Percentiles rank a stretch among this genome's conserved stretches.
These are phyloP conservation scores for Eclectus roratus DNA, from an alignment of 2,113 vertebrate genomes.

Conservation along the genomic window DNA sequence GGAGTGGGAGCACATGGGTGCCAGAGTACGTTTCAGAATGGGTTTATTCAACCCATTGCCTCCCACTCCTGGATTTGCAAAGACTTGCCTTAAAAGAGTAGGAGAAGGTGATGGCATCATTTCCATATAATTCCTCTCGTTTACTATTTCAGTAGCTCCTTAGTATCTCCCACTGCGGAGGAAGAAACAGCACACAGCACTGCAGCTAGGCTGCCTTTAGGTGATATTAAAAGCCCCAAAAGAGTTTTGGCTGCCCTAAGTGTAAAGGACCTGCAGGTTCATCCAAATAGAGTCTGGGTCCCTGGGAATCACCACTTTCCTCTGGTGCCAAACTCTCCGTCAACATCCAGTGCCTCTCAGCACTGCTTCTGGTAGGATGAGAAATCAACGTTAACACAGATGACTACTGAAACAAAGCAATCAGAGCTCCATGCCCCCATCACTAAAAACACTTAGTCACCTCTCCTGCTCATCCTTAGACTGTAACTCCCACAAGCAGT, in stretches of 20 bases:
- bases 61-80: constrained; percentile 28
- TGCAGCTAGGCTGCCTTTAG: neutral
- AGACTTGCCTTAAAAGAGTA: constrained; percentile 35
- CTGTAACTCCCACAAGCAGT: neutral
- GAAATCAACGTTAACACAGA: neutral
- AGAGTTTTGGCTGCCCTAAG: neutral
- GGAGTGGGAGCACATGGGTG: neutral
- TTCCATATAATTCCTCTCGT: constrained; percentile 4
- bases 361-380: neutral
- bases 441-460: neutral
- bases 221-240: neutral
- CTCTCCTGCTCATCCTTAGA: neutral
- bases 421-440: neutral
- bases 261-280: neutral
- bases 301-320: neutral
- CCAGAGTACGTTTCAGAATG: neutral
- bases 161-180: neutral
- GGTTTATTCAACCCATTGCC: constrained; percentile 15
- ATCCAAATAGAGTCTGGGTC: neutral
- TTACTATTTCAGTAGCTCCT: constrained; percentile 28
- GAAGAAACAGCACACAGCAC: neutral
- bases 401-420: neutral
- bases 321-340: neutral
- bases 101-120: constrained; percentile 36
- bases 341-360: neutral